Conservation (phyloP, 1,140 invertebrate species). For the Phocides pigmalion region DNA sequence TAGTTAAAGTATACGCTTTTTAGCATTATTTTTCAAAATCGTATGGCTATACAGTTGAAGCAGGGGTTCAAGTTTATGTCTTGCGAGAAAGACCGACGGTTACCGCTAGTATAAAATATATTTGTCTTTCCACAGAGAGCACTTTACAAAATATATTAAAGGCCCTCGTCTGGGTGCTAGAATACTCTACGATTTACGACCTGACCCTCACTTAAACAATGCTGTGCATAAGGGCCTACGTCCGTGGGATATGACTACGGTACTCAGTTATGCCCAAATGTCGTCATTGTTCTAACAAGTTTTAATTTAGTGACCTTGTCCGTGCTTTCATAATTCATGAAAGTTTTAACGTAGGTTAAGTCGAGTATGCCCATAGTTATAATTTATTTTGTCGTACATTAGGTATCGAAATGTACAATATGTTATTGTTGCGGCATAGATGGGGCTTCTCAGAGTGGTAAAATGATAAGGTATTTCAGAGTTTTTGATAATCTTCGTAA, state of each 20-base stretch:
- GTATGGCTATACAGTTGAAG: no score
- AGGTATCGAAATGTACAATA: no score
- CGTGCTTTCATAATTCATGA: not conserved
- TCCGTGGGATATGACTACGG: conserved; percentile 5
- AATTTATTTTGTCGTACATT: no score
- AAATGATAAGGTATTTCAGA: no score
- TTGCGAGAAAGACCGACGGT: no score
- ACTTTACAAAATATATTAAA: conserved; percentile 6
- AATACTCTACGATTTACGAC: conserved; percentile 5
- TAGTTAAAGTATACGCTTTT: no score
- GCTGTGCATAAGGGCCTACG: conserved; percentile 6
- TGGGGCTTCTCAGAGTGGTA: no score
- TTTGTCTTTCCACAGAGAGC: not conserved
- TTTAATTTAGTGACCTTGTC: conserved; percentile 5
- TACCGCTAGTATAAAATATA: no score
- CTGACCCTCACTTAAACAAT: conserved; percentile 8
- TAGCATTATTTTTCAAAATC: no score
- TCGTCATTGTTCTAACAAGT: conserved; percentile 14
- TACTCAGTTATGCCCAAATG: conserved; percentile 14
- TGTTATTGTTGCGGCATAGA: no score
- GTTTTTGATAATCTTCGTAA: no score
- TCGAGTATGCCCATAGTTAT: not conserved
- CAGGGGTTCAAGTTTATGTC: no score
- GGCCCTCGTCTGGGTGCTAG: conserved; percentile 1
- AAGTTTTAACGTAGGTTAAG: not conserved